phyloP scores from a whole-genome alignment of 2,797 vertebrate genomes.

The Crocidura indochinensis region DNA sequence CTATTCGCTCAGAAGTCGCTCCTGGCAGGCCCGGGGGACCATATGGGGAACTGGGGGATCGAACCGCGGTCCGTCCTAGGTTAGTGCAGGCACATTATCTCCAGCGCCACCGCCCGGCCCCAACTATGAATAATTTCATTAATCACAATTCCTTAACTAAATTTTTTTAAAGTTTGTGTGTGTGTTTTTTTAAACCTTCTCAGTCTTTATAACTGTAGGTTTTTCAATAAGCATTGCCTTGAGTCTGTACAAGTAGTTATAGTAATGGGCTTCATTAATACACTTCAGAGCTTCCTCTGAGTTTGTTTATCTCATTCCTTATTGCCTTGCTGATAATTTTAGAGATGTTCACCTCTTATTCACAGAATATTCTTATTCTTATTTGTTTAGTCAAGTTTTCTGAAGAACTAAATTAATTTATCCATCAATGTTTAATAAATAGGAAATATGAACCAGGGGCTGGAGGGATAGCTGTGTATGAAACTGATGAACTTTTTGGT shows the following conservation, averaged over 20 bases:
- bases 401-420: conserved; percentile 42
- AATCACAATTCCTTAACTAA: too few species aligned
- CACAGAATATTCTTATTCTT: neutral
- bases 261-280: too few species aligned
- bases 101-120: too few species aligned
- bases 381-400: conserved; percentile 5
- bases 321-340: conserved; percentile 25
- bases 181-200: neutral
- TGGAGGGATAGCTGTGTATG: neutral
- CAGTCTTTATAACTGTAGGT: neutral
- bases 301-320: neutral
- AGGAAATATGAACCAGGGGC: neutral
- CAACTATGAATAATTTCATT: too few species aligned
- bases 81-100: too few species aligned
- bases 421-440: conserved; percentile 8
- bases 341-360: conserved; percentile 15
- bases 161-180: neutral
- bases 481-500: neutral
- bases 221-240: conserved; percentile 24
- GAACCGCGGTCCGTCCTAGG: too few species aligned
- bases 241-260: neutral
- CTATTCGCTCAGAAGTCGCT: too few species aligned
- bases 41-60: too few species aligned
- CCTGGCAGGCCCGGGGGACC: too few species aligned
- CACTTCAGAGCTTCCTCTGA: neutral